Evolutionary conservation across 2,797 vertebrate species (phyloP).

Genomic region (Buphagus erythrorhynchus): DNA sequence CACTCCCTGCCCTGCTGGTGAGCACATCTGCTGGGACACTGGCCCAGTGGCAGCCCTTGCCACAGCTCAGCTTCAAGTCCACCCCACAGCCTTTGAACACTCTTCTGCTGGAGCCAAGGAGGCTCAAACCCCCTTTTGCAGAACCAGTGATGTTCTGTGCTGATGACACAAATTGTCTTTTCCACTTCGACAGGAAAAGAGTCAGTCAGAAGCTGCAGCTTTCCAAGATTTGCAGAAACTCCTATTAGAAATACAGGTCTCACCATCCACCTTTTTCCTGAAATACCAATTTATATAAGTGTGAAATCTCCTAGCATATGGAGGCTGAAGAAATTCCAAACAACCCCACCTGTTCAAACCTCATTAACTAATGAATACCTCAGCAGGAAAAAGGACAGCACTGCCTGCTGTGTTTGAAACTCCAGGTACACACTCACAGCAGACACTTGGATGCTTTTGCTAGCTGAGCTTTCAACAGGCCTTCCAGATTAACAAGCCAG

Average conservation of each 20-base stretch:
- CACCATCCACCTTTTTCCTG: neutral
- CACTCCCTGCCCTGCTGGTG: neutral
- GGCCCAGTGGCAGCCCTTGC: neutral
- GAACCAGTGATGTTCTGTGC: neutral
- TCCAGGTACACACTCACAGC: neutral
- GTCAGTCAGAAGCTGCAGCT: neutral
- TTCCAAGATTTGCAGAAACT: neutral
- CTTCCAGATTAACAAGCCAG: neutral
- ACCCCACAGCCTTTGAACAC: neutral
- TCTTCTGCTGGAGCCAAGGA: neutral
- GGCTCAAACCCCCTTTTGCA: neutral
- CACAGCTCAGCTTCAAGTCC: neutral
- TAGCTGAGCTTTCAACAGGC: neutral
- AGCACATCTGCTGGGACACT: accelerated
- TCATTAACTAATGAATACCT: neutral
- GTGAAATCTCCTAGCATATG: neutral
- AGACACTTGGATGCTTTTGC: neutral
- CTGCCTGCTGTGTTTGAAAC: neutral
- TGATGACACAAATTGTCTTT: neutral
- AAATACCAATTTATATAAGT: neutral
- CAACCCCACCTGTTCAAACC: neutral
- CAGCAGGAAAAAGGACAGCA: neutral
- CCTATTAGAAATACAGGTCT: neutral
- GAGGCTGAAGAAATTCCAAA: neutral
- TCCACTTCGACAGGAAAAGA: neutral